Evolutionary conservation across 2,797 vertebrate species (phyloP), one percentile per base, ranked within the genome.

Genomic region (Pseudocheirus occidentalis): DNA sequence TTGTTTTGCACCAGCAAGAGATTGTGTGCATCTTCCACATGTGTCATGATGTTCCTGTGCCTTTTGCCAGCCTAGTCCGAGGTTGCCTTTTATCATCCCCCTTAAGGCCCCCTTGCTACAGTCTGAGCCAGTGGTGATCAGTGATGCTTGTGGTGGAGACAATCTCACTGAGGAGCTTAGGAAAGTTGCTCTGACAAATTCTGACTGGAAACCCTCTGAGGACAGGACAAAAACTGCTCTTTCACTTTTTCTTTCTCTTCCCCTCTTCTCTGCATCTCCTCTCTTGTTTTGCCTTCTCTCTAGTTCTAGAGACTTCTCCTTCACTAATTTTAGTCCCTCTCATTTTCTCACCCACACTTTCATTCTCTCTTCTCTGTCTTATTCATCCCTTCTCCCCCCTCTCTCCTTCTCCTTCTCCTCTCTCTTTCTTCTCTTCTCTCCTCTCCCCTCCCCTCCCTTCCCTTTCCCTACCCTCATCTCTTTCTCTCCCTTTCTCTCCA

Each of bases 371-470:
- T 59, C 58, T 29, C 58, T 29, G 0, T 59, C 87, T 53, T 28
- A 10, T 27, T 91, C 12, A 0, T 31, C 4, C 81, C 59, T 59
- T 34, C 31, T 62, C 59, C 28, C 28, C 28, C 10, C 28, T 12
- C 11, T 4, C 12, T 4, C 11, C 11, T 3, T 11, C 21, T 31
- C 10, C 10, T 12, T 0, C 29, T 13, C 28, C 5, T 11, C 9
- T 3, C 5, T 81, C 29, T 18, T 5, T 62, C 5, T 62, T 31
- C 21, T 59, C 21, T 52, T 52, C 4, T 3, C 29, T 13, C 28
- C 5, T 10, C 9, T 3, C 5, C 87, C n/a, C 5, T 62, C 5
- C 57, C 11, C 21, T 59, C 5, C 53, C 12, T 3, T 28, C 9
- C 14, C 81, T 3, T 52, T 31, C n/a, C 54, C 24, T 92, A 90